A percentile compares a stretch with the other conserved stretches of the same genome.
Evolutionary conservation across 2,797 vertebrate genomes (phyloP).

Genomic region (Orientallactaga sibirica): DNA sequence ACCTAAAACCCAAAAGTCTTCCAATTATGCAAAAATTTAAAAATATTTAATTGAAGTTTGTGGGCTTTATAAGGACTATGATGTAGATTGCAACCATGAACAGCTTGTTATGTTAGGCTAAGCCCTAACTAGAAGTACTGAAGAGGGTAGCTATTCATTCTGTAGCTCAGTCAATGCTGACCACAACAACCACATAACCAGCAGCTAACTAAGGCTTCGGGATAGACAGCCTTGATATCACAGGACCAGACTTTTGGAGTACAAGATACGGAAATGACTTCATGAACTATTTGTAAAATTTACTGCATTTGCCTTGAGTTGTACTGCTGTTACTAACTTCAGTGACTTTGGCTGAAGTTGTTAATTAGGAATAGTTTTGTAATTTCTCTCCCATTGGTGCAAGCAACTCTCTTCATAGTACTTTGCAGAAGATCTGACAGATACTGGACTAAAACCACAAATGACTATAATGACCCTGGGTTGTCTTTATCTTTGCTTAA

Average conservation of each 20-base stretch:
- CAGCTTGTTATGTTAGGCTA: conserved; percentile 58
- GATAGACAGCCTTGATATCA: conserved; percentile 30
- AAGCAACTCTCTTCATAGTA: not conserved
- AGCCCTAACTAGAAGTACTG: conserved; percentile 63
- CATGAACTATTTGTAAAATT: conserved; percentile 64
- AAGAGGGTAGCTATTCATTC: conserved; percentile 41
- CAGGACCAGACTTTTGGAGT: conserved; percentile 56
- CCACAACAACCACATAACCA: conserved; percentile 3
- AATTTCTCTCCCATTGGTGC: not conserved
- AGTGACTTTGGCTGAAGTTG: not conserved
- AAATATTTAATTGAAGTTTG: conserved; percentile 67
- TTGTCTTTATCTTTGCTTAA: conserved; percentile 19
- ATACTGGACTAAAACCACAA: not conserved
- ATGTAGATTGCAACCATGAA: conserved; percentile 69
- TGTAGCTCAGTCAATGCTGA: conserved; percentile 34
- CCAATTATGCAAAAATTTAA: conserved; percentile 70
- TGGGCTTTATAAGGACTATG: conserved; percentile 50
- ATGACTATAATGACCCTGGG: not conserved
- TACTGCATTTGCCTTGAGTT: conserved; percentile 67
- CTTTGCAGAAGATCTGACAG: conserved; percentile 8
- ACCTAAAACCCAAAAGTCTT: conserved; percentile 75
- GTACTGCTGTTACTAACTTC: conserved; percentile 5
- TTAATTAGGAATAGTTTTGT: conserved; percentile 19
- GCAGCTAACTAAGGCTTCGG: not conserved
- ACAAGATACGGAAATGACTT: conserved; percentile 61